Evolutionary conservation across 2,113 vertebrate species (phyloP), one percentile per base, ranked within the genome.

Genomic region (Oreochromis niloticus): DNA sequence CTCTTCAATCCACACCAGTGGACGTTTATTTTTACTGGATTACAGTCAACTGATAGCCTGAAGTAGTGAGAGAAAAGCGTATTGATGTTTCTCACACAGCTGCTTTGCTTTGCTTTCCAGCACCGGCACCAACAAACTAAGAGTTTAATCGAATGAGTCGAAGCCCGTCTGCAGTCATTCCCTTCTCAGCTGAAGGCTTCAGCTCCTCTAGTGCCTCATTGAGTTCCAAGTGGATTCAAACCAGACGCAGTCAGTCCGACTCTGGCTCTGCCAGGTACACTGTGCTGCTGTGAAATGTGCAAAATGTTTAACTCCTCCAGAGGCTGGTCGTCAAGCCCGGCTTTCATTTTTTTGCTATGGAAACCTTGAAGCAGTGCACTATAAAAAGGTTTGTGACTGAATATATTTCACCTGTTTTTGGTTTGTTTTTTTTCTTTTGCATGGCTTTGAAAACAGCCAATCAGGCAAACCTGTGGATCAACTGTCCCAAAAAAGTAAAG

Each of bases 51-150:
- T 22, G 30, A 22, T 16, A 68, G 79, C 54, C 73, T 85, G 24
- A 59, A 32, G 52, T 79, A 52, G 80, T 63, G 85, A 85, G 90
- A 92, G 54, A 87, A 68, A 89, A 84, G 82, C 52, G 48, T 34
- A 83, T 82, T 80, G 83, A 92, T 52, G 85, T 82, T 92, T 88
- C 89, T 92, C 85, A 90, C 84, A 86, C 14, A 16, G 56, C 79
- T 30, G 68, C 71, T 43, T 80, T 43, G 61, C 54, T 86, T 82
- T 83, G 71, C 61, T 61, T 36, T 89, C 22, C 41, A 54, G n/a
- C 39, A 79, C 19, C 8, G 6, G 7, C 32, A 32, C 27, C 57
- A 43, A 54, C 55, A 80, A 39, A 52, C 17, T 11, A 48, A 83
- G 41, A 78, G 68, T 82, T 84, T 82, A 78, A 82, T 85, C 17